Base-by-base conservation (phyloP, 2,888 invertebrate species). In the Sarcophaga carnaria region DNA sequence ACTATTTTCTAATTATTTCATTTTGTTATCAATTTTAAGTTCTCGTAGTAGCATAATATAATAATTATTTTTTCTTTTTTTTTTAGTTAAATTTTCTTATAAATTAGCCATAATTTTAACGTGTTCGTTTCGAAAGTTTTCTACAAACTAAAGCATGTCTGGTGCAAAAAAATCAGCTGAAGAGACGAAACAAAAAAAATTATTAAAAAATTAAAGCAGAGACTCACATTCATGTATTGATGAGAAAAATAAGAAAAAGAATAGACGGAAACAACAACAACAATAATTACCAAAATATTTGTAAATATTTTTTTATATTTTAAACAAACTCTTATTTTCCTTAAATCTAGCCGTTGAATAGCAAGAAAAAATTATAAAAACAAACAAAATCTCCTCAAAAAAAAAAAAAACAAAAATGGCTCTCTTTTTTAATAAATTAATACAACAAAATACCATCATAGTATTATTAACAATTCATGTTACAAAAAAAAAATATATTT, bases 71-170 rank as follows among this genome's bases (percentile, higher is more conserved):
- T 37, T 8, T 2, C 2, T 37, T 37, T 37, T 37, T 37, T 37
- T 37, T 37, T 54, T 14, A 14, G 17, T 54, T 11, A 71, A 64
- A 76, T 70, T 67, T 85, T 85, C 54, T 80, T 74, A 22, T 80
- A 79, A 74, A 79, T 81, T 86, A 79, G 80, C 84, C 80, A 84
- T 86, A 83, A 78, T 75, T 80, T 77, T 75, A 87, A 85, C 75
- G 76, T 77, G 83, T 80, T 87, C 84, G 90, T 90, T 90, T 92
- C 91, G 92, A 92, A 92, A 92, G 92, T 91, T 89, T 91, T 89
- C 92, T 91, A 90, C 90, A 91, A 92, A 92, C 92, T 92, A 91
- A 80, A 81, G 59, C 80, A 86, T 63, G 64, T 75, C 78, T 83
- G 78, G 20, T 17, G 83, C 80, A 78, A 63, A 78, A 71, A 79